Evolutionary conservation across 30 jellyfish, hydroid and myxozoan genomes (phyloP).

Genomic region (Pelagia noctiluca): DNA sequence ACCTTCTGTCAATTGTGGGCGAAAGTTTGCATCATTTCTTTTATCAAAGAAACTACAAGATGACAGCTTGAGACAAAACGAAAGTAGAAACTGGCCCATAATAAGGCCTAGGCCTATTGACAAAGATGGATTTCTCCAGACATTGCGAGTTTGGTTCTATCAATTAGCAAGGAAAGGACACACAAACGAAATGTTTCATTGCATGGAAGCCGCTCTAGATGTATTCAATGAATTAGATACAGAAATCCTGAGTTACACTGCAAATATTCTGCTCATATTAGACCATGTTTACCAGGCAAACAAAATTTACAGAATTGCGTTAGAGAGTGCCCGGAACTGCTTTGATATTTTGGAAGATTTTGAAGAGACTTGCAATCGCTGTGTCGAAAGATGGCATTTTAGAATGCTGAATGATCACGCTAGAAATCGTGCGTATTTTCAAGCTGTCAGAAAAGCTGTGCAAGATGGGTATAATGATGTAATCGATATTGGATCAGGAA

Average conservation of each 20-base stretch:
- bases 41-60: slow-evolving; percentile 19
- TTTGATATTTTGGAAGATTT: slow-evolving; percentile 51
- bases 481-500: slow-evolving; percentile 93
- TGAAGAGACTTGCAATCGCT: slow-evolving; percentile 60
- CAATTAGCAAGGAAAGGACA: slow-evolving; percentile 27
- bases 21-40: slow-evolving; percentile 40
- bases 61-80: neutral
- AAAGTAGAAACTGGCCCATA: neutral
- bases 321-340: slow-evolving; percentile 1
- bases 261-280: slow-evolving; percentile 16
- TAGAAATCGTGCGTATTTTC: slow-evolving; percentile 64
- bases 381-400: slow-evolving; percentile 90
- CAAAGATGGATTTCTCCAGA: slow-evolving; percentile 60
- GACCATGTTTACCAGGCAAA: slow-evolving; percentile 46
- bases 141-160: slow-evolving; percentile 58
- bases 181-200: slow-evolving; percentile 28
- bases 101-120: neutral
- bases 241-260: slow-evolving; percentile 52
- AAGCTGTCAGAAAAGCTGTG: slow-evolving; percentile 70
- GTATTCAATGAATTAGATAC: slow-evolving; percentile 39
- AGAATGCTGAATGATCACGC: slow-evolving; percentile 86
- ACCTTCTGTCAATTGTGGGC: no score
- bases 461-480: slow-evolving; percentile 41
- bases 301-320: slow-evolving; percentile 4
- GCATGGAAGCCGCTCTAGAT: slow-evolving; percentile 76